phyloP scores from a whole-genome alignment of 2,888 invertebrate species.

The Melieria omissa region DNA sequence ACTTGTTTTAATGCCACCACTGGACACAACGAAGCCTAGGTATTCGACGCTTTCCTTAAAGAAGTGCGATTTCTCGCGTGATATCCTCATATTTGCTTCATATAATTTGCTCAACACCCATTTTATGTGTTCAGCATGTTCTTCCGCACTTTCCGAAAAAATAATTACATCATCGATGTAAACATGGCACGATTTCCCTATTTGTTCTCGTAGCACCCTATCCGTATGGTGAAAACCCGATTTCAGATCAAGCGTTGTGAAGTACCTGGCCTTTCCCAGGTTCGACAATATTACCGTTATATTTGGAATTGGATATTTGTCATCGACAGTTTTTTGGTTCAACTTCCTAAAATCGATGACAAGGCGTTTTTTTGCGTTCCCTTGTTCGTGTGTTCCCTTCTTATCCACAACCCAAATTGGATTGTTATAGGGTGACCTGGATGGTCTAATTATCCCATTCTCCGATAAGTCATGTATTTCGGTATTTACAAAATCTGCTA shows the following conservation, averaged over 20 bases:
- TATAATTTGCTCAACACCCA: neutral
- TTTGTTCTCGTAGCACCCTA: conserved; percentile 32
- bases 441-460: no score
- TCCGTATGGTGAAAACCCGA: conserved; percentile 43
- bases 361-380: conserved; percentile 28
- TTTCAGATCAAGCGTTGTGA: conserved; percentile 41
- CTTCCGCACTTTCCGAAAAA: conserved; percentile 4
- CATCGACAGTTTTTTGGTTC: conserved; percentile 40
- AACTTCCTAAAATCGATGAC: conserved; percentile 32
- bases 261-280: conserved; percentile 32
- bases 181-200: conserved; percentile 16
- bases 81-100: conserved; percentile 14
- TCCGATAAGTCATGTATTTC: no score
- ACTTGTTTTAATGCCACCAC: conserved; percentile 1
- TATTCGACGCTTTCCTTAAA: conserved; percentile 7
- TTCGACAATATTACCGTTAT: conserved; percentile 33
- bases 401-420: no score
- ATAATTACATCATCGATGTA: conserved; percentile 27
- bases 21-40: conserved; percentile 4
- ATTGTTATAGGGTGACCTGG: no score
- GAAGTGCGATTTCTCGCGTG: conserved; percentile 4
- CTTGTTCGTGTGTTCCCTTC: conserved; percentile 13
- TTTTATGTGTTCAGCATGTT: neutral
- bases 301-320: conserved; percentile 42
- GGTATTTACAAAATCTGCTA: no score